These are phyloP conservation scores for Andrena bucephala DNA, from an alignment of 2,888 invertebrate species.

Conservation along the genomic window DNA sequence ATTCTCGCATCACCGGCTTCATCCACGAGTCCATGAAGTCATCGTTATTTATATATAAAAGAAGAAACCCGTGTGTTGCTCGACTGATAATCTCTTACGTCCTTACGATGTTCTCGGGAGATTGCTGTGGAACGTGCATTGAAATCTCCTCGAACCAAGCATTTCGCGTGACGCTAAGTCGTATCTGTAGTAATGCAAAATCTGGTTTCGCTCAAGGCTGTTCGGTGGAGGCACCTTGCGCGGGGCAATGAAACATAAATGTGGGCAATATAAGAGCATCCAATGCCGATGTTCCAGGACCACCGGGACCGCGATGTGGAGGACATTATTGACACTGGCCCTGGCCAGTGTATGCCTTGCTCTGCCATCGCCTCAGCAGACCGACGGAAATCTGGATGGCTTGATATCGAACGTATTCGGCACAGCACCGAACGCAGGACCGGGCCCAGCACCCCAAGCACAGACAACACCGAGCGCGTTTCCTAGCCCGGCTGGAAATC, in stretches of 20 bases:
- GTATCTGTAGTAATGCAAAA: no score
- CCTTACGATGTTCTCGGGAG: neutral
- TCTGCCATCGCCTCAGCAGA: slow-evolving; percentile 59
- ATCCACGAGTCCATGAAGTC: slow-evolving; percentile 24
- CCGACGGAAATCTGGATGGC: slow-evolving; percentile 42
- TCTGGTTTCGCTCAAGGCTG: no score
- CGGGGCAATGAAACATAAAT: no score
- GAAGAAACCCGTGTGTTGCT: neutral
- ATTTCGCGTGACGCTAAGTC: no score
- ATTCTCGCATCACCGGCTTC: neutral
- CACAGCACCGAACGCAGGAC: no score
- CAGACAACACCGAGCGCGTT: no score
- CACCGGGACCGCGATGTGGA: slow-evolving; percentile 45
- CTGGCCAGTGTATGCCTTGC: slow-evolving; percentile 63
- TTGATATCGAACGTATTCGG: slow-evolving; percentile 51
- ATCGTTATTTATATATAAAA: slow-evolving; percentile 39
- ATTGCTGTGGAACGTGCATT: neutral
- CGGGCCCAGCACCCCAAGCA: no score
- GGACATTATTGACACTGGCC: slow-evolving; percentile 96
- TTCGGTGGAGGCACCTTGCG: no score
- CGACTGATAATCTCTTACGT: neutral
- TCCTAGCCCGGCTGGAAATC: neutral
- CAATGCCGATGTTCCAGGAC: slow-evolving; percentile 15
- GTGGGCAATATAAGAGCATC: no score
- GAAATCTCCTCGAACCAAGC: neutral